Evolutionary conservation across 2,888 invertebrate species (phyloP), one percentile per base, ranked within the genome.

Genomic region (Bruchidius siliquastri): DNA sequence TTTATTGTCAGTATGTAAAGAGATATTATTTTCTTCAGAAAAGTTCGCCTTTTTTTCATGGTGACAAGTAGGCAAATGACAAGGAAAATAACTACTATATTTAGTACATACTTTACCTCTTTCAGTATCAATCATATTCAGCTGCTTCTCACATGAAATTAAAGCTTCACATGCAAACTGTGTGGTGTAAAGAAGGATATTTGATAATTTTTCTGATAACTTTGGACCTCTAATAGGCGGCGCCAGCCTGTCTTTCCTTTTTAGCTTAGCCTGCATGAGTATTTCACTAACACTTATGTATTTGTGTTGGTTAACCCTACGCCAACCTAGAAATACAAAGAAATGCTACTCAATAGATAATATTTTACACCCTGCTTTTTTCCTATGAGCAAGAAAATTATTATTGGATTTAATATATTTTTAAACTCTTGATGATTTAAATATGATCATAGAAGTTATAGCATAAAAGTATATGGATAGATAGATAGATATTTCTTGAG

Each of bases 71-170:
- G 8, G 26, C 26, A 26, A n/a, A n/a, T n/a, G n/a, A n/a, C n/a
- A n/a, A n/a, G n/a, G n/a, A n/a, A n/a, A n/a, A n/a, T n/a, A n/a
- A n/a, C n/a, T n/a, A n/a, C n/a, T n/a, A n/a, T n/a, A n/a, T n/a
- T n/a, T n/a, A n/a, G n/a, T n/a, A n/a, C n/a, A n/a, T n/a, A n/a
- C 8, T 8, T 26, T 68, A 80, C 80, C 94, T 77, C 89, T 90
- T 67, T 92, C 91, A 0, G 89, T 87, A 84, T 95, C 95, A 74
- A 95, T 88, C 66, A 86, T 86, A 84, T 93, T 92, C 13, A 93
- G 84, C 75, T 90, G 87, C 21, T 86, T 87, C 79, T 92, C 91
- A 75, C 89, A 90, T 49, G 88, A 87, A 32, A 91, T 88, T 72
- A 95, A 82, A 20, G 89, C 90, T 22, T 90, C 86, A 76, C 88